Evolutionary conservation across 2,797 vertebrate species (phyloP), one percentile per base, ranked within the genome.

Genomic region (Sitta carolinensis): DNA sequence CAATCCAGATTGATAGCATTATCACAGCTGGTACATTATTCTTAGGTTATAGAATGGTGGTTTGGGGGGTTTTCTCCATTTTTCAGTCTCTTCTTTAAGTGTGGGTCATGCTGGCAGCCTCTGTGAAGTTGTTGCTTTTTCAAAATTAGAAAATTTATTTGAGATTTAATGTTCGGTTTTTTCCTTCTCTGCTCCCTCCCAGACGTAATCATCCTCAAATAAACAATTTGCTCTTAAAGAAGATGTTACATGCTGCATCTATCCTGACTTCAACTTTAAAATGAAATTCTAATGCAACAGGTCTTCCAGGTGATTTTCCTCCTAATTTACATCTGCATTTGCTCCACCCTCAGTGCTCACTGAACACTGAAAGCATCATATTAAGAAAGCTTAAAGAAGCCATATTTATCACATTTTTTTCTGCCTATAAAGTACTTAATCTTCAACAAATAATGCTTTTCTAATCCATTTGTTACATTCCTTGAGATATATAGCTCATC

Each of bases 351-450:
- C 12, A 1, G 29, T 43, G 29, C 36, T 62, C 29, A 27, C 23
- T 80, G 21, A 70, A 87, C 22, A 5, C 52, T 54, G 64, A 80
- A 64, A 67, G 30, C 11, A 8, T 51, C 5, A 0, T 51, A 63
- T 83, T 94, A 93, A 72, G 45, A 57, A 54, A 81, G 30, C 32
- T 64, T 84, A 58, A 81, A 85, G 34, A 83, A 75, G 32, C 32
- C 16, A 2, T 63, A 57, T 87, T 90, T 87, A 45, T 78, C 34
- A 62, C n/a, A 25, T 36, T 36, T 45, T 69, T 17, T 87, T 84
- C 77, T 93, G 55, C 79, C 55, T 87, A 30, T 63, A 63, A 66
- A 72, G 73, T 90, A 75, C 50, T 86, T 88, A 87, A 79, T 93
- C n/a, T 66, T 88, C 20, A 90, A 45, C 21, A 93, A 90, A 66